Evolutionary conservation across 2,113 vertebrate genomes (phyloP), one percentile per base, ranked within the genome.

Genomic region (Sialia sialis): DNA sequence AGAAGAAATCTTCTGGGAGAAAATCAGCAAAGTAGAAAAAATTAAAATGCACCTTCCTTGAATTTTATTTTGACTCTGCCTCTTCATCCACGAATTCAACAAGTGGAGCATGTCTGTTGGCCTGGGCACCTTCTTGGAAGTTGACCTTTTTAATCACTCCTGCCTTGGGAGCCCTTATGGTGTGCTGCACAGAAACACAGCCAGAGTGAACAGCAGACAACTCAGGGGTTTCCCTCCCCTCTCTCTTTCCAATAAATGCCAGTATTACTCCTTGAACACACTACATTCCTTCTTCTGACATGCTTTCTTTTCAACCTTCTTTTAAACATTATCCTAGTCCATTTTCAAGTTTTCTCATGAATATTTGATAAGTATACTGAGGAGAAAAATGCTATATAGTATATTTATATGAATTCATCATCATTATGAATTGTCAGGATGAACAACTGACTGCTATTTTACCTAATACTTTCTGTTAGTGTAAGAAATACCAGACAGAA

Each of bases 81-180:
- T 96, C 98, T 82, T 99, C 98, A 75, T 98, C 98, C 93, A 98
- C 46, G 43, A 99, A 98, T 70, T 99, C 98, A 3, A 99, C 98
- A 4, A 99, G 94, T 0, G 98, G 80, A 36, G 98, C 97, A 0
- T 99, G 99, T 43, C 99, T 98, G 48, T 94, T 98, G 72, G 98
- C 99, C 96, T 99, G 99, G 25, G 98, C 97, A 48, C 99, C 99
- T 96, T 99, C 99, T 74, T 92, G 98, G 96, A 98, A 99, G 97
- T 99, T 92, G 34, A 99, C 98, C 72, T 98, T 99, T 96, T 98
- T 99, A 62, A 99, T 98, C 8, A 98, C 98, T 11, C 99, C 99
- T 0, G 98, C 96, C 96, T 98, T 99, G 4, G 99, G 98, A 18
- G 99, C 98, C 79, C 98, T 97, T 91, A 99, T 99, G 44, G 98